A percentile compares a stretch with the other conserved stretches of the same genome.
Evolutionary conservation across 2,797 vertebrate genomes (phyloP).

Genomic region (Sciurus carolinensis): DNA sequence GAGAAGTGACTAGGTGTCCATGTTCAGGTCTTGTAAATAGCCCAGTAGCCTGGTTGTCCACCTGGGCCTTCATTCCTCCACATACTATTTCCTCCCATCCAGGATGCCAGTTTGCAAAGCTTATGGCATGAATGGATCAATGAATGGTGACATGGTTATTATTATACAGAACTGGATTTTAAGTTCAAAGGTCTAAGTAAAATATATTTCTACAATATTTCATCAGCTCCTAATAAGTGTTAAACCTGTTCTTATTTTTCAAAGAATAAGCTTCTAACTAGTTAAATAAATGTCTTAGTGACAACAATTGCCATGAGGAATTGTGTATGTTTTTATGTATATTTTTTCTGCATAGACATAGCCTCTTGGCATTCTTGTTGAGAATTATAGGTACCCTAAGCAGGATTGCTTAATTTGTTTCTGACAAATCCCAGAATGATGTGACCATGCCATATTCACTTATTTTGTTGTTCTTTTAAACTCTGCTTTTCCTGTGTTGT

Average conservation of each 20-base stretch:
- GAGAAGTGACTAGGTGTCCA: not conserved
- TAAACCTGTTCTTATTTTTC: constrained; percentile 15
- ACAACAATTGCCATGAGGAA: constrained; percentile 3
- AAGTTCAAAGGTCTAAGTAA: constrained; percentile 12
- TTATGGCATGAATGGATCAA: not conserved
- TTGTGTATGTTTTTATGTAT: not conserved
- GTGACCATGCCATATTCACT: not conserved
- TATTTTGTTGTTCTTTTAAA: constrained; percentile 31
- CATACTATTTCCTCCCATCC: not conserved
- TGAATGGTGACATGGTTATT: not conserved
- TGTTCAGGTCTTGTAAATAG: not conserved
- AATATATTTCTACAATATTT: not conserved
- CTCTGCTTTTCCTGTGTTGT: not conserved
- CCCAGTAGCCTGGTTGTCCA: not conserved
- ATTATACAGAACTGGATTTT: not conserved
- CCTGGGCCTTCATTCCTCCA: not conserved
- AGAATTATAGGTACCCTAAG: not conserved
- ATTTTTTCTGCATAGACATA: constrained; percentile 12
- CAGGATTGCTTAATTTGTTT: constrained; percentile 3
- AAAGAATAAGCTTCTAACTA: constrained; percentile 34
- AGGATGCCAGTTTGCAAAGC: not conserved
- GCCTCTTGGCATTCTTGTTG: constrained; percentile 35
- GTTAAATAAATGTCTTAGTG: not conserved
- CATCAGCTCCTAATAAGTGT: not conserved
- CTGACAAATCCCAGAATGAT: not conserved